phyloP scores from a whole-genome alignment of 2,888 invertebrate genomes.

The Tinea trinotella region DNA sequence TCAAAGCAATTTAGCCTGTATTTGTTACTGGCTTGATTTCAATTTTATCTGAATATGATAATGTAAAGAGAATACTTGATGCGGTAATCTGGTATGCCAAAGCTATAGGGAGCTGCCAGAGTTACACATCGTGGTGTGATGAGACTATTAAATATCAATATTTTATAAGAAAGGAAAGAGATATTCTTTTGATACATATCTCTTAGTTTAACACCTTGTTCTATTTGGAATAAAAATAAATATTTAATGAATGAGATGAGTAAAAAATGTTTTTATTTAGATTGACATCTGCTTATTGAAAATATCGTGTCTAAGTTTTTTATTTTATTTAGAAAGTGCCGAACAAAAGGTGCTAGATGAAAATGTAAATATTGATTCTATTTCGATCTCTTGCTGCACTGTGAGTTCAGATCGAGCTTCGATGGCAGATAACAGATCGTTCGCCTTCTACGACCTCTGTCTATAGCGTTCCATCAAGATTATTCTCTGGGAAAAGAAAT shows the following conservation, averaged over 20 bases:
- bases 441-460: slow-evolving; percentile 38
- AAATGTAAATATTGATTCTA: slow-evolving; percentile 25
- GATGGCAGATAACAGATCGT: slow-evolving; percentile 37
- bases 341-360: slow-evolving; percentile 8
- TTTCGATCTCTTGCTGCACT: slow-evolving; percentile 33
- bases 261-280: slow-evolving; percentile 5
- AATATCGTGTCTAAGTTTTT: neutral
- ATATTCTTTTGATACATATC: slow-evolving; percentile 57
- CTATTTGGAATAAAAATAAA: slow-evolving; percentile 22
- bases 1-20: slow-evolving; percentile 19
- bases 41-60: slow-evolving; percentile 24
- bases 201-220: slow-evolving; percentile 63
- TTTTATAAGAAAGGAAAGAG: slow-evolving; percentile 50
- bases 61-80: slow-evolving; percentile 53
- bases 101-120: slow-evolving; percentile 48
- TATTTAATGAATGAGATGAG: neutral
- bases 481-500: slow-evolving; percentile 37
- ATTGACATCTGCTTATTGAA: slow-evolving; percentile 7
- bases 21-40: slow-evolving; percentile 22
- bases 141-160: slow-evolving; percentile 67
- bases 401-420: slow-evolving; percentile 42
- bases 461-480: slow-evolving; percentile 28
- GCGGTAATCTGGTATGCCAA: slow-evolving; percentile 60
- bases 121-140: slow-evolving; percentile 50
- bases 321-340: neutral